A percentile compares a stretch with the other conserved stretches of the same genome.
Evolutionary conservation across 2,113 vertebrate genomes (phyloP).

Genomic region (Engystomops pustulosus): DNA sequence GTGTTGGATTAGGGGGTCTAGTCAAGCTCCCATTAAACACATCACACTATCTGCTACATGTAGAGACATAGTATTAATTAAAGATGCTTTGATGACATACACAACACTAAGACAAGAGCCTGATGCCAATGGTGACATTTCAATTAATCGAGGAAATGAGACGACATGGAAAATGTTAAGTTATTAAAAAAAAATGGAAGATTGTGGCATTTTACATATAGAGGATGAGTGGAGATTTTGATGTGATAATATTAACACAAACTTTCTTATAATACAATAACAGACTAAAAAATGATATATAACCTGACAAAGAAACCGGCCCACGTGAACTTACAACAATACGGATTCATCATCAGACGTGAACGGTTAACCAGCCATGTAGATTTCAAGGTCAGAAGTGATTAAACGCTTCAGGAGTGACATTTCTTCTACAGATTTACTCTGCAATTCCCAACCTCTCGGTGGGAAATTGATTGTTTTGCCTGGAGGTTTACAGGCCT

Average conservation of each 20-base stretch:
- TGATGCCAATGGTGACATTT: no score
- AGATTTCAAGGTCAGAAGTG: conserved; percentile 24
- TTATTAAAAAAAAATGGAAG: not conserved
- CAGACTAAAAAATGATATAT: conserved; percentile 7
- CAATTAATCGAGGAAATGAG: no score
- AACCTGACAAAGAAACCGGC: conserved; percentile 20
- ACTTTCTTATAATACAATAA: not conserved
- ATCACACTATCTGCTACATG: no score
- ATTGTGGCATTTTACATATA: not conserved
- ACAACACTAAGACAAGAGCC: no score
- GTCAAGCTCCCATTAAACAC: no score
- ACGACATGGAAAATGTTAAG: conserved; percentile 16
- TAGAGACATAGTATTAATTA: no score
- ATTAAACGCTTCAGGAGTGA: conserved; percentile 21
- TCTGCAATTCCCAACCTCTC: not conserved
- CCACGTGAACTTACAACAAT: not conserved
- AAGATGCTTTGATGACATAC: no score
- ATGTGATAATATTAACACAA: conserved; percentile 8
- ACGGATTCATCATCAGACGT: conserved; percentile 19
- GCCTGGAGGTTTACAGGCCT: not conserved
- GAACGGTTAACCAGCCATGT: conserved; percentile 17
- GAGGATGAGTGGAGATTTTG: not conserved
- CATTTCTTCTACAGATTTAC: conserved; percentile 13
- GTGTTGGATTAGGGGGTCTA: no score
- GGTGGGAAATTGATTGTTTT: not conserved